A percentile compares a stretch with the other conserved stretches of the same genome.
Evolutionary conservation across 2,113 vertebrate species (phyloP).

Genomic region (Peromyscus maniculatus): DNA sequence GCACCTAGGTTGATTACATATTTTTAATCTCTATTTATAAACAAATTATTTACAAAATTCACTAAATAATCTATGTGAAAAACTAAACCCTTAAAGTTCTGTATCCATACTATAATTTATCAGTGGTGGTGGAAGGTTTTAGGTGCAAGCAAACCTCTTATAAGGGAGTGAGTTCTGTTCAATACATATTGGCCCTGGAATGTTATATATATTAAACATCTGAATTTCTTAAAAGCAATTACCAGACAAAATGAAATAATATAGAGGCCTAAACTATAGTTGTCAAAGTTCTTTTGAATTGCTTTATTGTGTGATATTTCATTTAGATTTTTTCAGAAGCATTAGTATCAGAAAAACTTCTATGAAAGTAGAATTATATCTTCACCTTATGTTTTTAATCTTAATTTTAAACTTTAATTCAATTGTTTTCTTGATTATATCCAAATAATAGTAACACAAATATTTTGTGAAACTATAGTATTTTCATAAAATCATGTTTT

Average conservation of each 20-base stretch:
- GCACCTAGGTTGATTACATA: neutral
- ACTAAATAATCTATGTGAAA: neutral
- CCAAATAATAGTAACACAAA: neutral
- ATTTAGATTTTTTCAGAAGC: slow-evolving; percentile 9
- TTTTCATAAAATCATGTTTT: neutral
- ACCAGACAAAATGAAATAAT: neutral
- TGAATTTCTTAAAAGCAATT: neutral
- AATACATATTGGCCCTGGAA: neutral
- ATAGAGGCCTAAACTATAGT: neutral
- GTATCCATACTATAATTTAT: neutral
- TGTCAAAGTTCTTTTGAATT: neutral
- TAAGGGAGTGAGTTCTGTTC: neutral
- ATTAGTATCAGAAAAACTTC: neutral
- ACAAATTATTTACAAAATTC: neutral
- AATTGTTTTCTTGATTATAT: neutral
- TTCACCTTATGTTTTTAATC: neutral
- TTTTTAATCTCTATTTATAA: neutral
- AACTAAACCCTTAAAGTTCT: neutral
- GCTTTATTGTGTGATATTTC: neutral
- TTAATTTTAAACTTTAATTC: neutral
- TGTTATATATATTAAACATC: slow-evolving; percentile 26
- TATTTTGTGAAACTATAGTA: neutral
- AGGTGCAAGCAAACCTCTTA: neutral
- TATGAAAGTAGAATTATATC: neutral
- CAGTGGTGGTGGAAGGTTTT: neutral